A percentile compares a stretch with the other conserved stretches of the same genome.
Evolutionary conservation across 2,797 vertebrate species (phyloP).

Genomic region (Sphenopsis melanotis): DNA sequence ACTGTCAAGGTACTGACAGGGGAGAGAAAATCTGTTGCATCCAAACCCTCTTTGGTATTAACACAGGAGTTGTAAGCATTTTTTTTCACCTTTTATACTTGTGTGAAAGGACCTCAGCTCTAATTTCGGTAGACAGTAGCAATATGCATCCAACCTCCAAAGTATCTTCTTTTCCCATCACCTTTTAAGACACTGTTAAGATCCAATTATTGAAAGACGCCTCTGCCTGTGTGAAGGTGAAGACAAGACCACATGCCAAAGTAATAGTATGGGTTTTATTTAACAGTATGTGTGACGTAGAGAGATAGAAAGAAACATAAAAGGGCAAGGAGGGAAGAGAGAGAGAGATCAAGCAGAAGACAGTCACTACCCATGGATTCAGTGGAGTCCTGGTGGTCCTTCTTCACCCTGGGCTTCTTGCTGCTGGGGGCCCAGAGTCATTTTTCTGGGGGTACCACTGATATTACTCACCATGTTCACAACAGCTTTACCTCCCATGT

Average conservation of each 20-base stretch:
- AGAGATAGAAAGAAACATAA: not conserved
- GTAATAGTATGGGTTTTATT: not conserved
- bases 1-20: not conserved
- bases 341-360: not conserved
- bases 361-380: not conserved
- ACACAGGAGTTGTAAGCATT: not conserved
- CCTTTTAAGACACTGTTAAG: not conserved
- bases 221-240: not conserved
- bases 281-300: not conserved
- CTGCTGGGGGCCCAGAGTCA: not conserved
- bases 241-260: not conserved
- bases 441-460: not conserved
- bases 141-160: not conserved
- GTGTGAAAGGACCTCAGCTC: not conserved
- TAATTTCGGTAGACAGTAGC: not conserved
- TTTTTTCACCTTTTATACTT: not conserved
- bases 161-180: not conserved
- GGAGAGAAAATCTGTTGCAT: not conserved
- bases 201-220: not conserved
- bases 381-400: not conserved
- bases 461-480: not conserved
- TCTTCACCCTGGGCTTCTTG: not conserved
- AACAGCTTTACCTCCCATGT: not conserved
- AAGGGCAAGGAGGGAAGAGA: accelerated
- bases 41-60: not conserved